A percentile compares a stretch with the other conserved stretches of the same genome.
Evolutionary conservation across 2,797 vertebrate genomes (phyloP).

Genomic region (Pangasius mekongensis): DNA sequence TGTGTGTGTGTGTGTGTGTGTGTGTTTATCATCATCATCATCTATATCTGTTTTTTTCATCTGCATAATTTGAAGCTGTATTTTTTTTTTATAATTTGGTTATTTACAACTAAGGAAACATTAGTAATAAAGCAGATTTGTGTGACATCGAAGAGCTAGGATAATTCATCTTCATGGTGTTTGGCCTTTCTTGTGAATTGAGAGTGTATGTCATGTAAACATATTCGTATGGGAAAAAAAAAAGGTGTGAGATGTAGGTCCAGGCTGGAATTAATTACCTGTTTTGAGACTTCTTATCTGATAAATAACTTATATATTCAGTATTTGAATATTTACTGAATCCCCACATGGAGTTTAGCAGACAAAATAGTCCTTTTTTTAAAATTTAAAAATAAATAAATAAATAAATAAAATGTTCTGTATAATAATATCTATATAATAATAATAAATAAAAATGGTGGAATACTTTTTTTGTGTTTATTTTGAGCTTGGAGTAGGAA

Average conservation of each 20-base stretch:
- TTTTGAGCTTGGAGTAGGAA: slow-evolving; percentile 24
- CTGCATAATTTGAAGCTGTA: neutral
- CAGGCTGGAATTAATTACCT: neutral
- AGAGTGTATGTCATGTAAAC: neutral
- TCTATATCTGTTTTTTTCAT: neutral
- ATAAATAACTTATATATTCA: slow-evolving; percentile 6
- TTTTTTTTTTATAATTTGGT: neutral
- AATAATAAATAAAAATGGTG: neutral
- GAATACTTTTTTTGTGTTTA: slow-evolving; percentile 15
- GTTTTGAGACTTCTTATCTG: neutral
- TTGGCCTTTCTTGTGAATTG: neutral
- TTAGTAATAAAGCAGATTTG: neutral
- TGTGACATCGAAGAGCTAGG: neutral
- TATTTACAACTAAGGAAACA: slow-evolving; percentile 12
- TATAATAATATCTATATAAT: neutral
- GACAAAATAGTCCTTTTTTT: neutral
- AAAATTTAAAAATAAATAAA: neutral
- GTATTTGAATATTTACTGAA: neutral
- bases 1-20: neutral
- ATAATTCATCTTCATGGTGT: slow-evolving; percentile 8
- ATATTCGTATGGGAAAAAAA: neutral
- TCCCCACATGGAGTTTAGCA: neutral
- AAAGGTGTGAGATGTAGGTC: neutral
- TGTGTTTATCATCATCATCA: neutral
- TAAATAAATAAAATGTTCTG: neutral